Evolutionary conservation across 2,888 invertebrate species (phyloP), one percentile per base, ranked within the genome.

Genomic region (Conus canariensis): DNA sequence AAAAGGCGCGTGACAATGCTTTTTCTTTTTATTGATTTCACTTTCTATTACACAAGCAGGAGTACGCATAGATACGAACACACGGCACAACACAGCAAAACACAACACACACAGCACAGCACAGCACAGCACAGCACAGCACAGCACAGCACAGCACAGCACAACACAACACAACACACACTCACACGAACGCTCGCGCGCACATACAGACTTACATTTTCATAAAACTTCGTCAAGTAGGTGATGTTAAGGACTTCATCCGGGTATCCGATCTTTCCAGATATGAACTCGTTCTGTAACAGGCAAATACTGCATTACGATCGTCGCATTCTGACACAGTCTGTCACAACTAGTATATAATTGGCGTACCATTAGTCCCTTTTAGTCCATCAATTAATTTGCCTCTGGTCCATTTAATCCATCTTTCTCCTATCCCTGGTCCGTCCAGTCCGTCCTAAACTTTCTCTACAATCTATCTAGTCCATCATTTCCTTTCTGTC

Each of bases 211-310:
- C 94, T 93, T 92, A 95, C 95, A 88, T 93, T 93, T 91, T 92
- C 90, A 96, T 98, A 99, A 95, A 98, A 98, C 91, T 98, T 97
- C 77, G 97, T 98, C 8, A 99, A 97, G 95, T 98, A 98, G 1
- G 97, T 97, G 94, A 98, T 97, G 95, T 98, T 97, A 59, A 98
- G 98, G 77, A 98, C 97, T 93, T 98, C 97, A 95, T 98, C 98
- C 0, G 98, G 98, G 96, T 98, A 98, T 0, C 98, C 98, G 90
- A 98, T 98, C 93, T 98, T 97, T 95, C 98, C 98, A 95, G 98
- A 98, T 97, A 99, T 98, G 0, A 98, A 97, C 93, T 98, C 97
- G 0, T 98, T 96, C 97, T 97, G 93, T 8, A 56, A 83, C 56
- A 83, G 64, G 64, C 10, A 64, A 64, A 7, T 4, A 16, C 9